Evolutionary conservation across 2,113 vertebrate genomes (phyloP).

Genomic region (Callocephalon fimbriatum): DNA sequence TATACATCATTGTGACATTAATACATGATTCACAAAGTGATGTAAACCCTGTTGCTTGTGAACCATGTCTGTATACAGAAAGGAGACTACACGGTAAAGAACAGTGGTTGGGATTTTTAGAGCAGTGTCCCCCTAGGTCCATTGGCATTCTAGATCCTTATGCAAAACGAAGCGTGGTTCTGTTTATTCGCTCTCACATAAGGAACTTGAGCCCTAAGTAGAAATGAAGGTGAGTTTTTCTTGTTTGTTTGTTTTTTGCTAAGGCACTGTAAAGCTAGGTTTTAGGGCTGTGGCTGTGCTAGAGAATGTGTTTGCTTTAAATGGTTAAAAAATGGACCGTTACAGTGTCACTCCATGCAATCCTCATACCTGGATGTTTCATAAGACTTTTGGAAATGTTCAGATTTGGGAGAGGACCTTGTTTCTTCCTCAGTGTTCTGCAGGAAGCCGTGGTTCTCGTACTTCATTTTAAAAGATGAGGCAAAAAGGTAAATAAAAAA

Average conservation of each 20-base stretch:
- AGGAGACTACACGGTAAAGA: fast-evolving
- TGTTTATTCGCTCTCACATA: neutral
- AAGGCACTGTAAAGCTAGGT: neutral
- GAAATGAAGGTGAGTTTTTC: neutral
- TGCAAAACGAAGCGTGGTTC: neutral
- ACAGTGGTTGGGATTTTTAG: neutral
- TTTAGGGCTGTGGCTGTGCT: neutral
- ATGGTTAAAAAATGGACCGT: neutral
- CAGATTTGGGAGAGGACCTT: neutral
- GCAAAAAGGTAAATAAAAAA: neutral
- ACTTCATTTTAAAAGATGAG: neutral
- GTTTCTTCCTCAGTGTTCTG: neutral
- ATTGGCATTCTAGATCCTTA: neutral
- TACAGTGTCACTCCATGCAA: neutral
- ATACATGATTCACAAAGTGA: neutral
- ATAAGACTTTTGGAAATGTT: neutral
- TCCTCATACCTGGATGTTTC: neutral
- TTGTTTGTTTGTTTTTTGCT: neutral
- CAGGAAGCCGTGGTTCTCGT: neutral
- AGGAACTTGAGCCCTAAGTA: neutral
- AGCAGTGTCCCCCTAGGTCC: neutral
- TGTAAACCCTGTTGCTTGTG: neutral
- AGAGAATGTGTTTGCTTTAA: neutral
- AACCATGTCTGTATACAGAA: fast-evolving
- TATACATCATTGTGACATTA: neutral